Evolutionary conservation across 2,113 vertebrate species (phyloP).

Genomic region (Pluvianellus socialis): DNA sequence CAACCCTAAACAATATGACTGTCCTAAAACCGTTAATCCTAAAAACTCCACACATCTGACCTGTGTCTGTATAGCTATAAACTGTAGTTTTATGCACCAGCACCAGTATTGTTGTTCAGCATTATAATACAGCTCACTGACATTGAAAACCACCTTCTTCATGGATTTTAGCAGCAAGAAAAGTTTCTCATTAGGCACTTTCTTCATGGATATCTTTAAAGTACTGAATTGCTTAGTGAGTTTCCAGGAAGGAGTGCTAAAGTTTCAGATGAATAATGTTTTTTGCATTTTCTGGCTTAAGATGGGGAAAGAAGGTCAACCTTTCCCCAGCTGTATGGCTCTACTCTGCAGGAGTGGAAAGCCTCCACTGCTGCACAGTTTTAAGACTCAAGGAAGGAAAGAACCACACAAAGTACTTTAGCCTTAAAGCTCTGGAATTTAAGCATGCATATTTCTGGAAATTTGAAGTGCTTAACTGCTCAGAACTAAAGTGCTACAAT

Average conservation of each 20-base stretch:
- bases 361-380: background rate
- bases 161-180: background rate
- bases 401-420: background rate
- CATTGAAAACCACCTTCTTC: constrained; percentile 37
- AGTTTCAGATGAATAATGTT: background rate
- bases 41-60: background rate
- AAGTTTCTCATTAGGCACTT: constrained; percentile 30
- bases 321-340: background rate
- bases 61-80: background rate
- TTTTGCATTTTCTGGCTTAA: constrained; percentile 7
- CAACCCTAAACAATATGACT: background rate
- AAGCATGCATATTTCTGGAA: background rate
- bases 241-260: constrained; percentile 29
- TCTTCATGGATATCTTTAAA: background rate
- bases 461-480: background rate
- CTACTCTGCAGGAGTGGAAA: background rate
- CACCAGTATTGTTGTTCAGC: background rate
- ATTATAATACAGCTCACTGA: background rate
- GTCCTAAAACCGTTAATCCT: background rate
- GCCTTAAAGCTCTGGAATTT: background rate
- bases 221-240: background rate
- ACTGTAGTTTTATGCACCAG: background rate
- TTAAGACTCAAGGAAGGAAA: background rate
- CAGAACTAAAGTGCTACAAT: background rate
- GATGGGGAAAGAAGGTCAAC: constrained; percentile 4